Evolutionary conservation across 1,140 invertebrate genomes (phyloP).

Genomic region (Pissodes strobi): DNA sequence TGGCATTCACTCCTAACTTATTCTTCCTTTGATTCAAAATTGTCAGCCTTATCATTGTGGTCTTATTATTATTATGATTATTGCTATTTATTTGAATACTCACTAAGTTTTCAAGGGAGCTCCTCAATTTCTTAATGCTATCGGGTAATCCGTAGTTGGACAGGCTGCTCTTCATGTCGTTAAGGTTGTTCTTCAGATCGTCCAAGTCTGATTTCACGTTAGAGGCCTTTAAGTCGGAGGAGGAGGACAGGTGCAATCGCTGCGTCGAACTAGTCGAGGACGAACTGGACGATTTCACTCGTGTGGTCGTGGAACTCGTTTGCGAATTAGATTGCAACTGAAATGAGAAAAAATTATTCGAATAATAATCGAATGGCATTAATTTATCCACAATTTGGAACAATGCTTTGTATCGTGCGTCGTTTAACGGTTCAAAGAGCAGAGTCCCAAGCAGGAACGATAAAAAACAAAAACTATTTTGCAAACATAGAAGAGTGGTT

Average conservation of each 20-base stretch:
- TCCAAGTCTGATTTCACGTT: constrained; percentile 75
- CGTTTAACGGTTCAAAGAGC: too few species aligned
- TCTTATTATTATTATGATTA: too few species aligned
- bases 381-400: too few species aligned
- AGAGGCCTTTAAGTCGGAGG: constrained; percentile 69
- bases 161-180: constrained; percentile 72
- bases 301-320: constrained; percentile 51
- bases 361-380: neutral
- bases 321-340: constrained; percentile 54
- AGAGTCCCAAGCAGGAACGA: too few species aligned
- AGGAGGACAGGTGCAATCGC: constrained; percentile 54
- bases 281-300: constrained; percentile 45
- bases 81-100: too few species aligned
- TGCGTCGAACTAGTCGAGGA: constrained; percentile 41
- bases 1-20: too few species aligned
- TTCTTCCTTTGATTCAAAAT: too few species aligned
- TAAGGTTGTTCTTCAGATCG: constrained; percentile 76
- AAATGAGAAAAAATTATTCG: constrained; percentile 10
- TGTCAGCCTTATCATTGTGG: too few species aligned
- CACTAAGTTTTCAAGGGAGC: constrained; percentile 69
- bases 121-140: constrained; percentile 49
- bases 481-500: too few species aligned
- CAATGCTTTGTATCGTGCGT: too few species aligned
- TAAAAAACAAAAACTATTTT: too few species aligned
- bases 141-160: constrained; percentile 31